Evolutionary conservation across 1,140 invertebrate species (phyloP).

Genomic region (Heliothis virescens): DNA sequence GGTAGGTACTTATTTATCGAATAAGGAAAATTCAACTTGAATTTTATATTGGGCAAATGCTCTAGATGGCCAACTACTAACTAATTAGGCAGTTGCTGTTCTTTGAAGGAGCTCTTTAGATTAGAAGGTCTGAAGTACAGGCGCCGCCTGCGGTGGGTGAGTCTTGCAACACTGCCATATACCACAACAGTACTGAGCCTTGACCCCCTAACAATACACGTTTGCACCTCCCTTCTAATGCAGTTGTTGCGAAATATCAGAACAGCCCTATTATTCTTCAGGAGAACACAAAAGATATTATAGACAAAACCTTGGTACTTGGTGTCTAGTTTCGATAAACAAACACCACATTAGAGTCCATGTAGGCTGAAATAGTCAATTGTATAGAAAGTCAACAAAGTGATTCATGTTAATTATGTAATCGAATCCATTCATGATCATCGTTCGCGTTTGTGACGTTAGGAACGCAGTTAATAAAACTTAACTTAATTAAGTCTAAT

Average conservation of each 20-base stretch:
- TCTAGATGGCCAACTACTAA: not conserved
- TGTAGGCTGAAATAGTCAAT: too few species aligned
- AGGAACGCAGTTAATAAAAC: too few species aligned
- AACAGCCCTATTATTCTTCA: too few species aligned
- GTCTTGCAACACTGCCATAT: slow-evolving; percentile 13
- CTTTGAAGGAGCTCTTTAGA: not conserved
- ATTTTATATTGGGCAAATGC: not conserved
- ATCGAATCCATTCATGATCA: too few species aligned
- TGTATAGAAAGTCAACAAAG: too few species aligned
- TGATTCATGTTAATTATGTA: too few species aligned
- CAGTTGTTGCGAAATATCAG: not conserved
- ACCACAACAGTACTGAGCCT: slow-evolving; percentile 13
- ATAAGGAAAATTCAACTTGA: not conserved
- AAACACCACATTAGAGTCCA: too few species aligned
- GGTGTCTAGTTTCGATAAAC: too few species aligned
- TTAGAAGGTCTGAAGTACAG: not conserved
- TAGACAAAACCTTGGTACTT: too few species aligned
- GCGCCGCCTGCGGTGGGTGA: not conserved
- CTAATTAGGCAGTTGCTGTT: not conserved
- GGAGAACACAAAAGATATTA: too few species aligned
- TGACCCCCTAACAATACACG: not conserved
- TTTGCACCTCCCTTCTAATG: not conserved
- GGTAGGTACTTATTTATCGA: not conserved
- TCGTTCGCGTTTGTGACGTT: too few species aligned
- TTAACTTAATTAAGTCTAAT: too few species aligned